These are phyloP conservation scores for Thyatira batis DNA, from an alignment of 2,888 invertebrate genomes.

Conservation along the genomic window DNA sequence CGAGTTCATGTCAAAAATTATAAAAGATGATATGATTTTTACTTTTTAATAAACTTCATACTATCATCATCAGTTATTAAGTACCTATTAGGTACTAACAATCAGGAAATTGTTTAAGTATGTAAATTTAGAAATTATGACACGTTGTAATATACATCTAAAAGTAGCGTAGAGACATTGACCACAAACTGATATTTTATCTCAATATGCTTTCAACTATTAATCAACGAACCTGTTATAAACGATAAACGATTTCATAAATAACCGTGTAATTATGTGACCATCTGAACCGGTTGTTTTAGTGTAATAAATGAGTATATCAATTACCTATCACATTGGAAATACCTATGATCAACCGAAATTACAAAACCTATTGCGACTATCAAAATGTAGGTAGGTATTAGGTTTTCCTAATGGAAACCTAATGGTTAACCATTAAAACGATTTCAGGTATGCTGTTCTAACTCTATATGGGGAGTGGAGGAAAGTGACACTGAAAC, in stretches of 20 bases:
- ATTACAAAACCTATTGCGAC: not conserved
- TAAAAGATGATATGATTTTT: too few species aligned
- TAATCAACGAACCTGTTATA: conserved; percentile 26
- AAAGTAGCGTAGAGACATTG: not conserved
- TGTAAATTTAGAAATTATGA: too few species aligned
- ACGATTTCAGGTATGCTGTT: conserved; percentile 57
- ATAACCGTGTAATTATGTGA: conserved; percentile 27
- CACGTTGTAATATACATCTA: too few species aligned
- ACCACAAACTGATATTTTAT: not conserved
- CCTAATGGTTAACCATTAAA: conserved; percentile 6
- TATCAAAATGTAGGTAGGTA: conserved; percentile 6
- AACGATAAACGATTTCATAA: conserved; percentile 30
- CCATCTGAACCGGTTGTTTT: conserved; percentile 18
- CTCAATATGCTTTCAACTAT: conserved; percentile 4
- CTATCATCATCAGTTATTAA: too few species aligned
- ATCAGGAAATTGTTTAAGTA: too few species aligned
- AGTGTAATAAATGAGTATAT: conserved; percentile 9
- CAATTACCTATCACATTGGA: not conserved
- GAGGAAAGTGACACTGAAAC: conserved; percentile 7
- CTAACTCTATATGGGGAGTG: conserved; percentile 40
- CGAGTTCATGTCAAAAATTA: too few species aligned
- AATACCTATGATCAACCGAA: not conserved
- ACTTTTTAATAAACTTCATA: too few species aligned
- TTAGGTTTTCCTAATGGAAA: too few species aligned
- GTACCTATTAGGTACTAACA: too few species aligned